These are phyloP conservation scores for Pterobdella sp. DNA, from an alignment of 2,888 invertebrate genomes.

Conservation along the genomic window DNA sequence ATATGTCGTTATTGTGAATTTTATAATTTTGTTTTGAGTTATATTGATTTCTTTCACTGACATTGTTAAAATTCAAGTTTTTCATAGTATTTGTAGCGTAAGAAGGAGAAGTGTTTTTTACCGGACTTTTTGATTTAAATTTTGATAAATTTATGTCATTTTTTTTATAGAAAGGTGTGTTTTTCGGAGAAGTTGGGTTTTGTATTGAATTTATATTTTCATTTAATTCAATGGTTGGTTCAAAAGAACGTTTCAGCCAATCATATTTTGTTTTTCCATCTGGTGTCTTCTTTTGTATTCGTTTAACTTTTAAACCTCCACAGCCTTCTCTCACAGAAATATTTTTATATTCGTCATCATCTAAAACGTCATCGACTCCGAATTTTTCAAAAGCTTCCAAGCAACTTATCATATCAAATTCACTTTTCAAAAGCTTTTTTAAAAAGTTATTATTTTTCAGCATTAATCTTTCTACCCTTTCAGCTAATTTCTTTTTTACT, in stretches of 20 bases:
- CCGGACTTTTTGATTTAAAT: not conserved
- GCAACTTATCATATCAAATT: constrained; percentile 6
- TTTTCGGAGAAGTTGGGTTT: not conserved
- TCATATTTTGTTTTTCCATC: not conserved
- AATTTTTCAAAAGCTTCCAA: not conserved
- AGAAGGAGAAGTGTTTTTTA: not conserved
- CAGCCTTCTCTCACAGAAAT: not conserved
- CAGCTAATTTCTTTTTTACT: not conserved
- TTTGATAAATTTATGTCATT: not conserved
- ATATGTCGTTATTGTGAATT: not conserved
- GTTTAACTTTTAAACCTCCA: not conserved
- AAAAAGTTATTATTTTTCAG: constrained; percentile 19
- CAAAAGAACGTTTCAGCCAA: not conserved
- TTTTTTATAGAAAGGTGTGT: not conserved
- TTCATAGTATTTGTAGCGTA: too few species aligned
- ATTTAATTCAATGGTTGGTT: not conserved
- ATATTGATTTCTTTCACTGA: not conserved
- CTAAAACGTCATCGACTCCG: not conserved
- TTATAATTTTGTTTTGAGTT: not conserved
- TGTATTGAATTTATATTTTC: not conserved
- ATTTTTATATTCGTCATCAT: not conserved
- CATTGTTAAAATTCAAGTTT: too few species aligned
- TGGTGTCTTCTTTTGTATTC: not conserved
- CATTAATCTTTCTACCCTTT: not conserved
- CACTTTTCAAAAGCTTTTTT: constrained; percentile 15